Evolutionary conservation across 2,797 vertebrate species (phyloP).

Genomic region (Brachyalestes nurse): DNA sequence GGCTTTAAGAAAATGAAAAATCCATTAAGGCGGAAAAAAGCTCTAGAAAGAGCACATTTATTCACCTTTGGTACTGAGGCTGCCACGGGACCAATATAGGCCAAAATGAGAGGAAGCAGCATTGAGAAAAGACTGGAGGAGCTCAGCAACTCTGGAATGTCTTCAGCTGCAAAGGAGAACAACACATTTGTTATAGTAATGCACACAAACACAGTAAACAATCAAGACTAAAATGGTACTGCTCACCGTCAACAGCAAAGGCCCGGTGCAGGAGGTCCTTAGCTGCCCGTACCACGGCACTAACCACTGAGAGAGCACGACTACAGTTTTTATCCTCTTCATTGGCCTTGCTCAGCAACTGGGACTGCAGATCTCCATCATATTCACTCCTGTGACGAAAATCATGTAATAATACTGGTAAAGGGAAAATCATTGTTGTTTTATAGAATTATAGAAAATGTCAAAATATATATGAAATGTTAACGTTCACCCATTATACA

Average conservation of each 20-base stretch:
- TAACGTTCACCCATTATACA: background rate
- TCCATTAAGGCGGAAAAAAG: background rate
- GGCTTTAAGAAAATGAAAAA: background rate
- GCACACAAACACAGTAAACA: background rate
- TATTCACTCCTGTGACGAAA: slow-evolving; percentile 89
- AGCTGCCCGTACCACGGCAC: slow-evolving; percentile 93
- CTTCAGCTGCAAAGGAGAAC: slow-evolving; percentile 82
- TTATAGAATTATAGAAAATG: background rate
- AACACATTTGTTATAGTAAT: background rate
- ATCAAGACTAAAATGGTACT: background rate
- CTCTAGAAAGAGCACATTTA: background rate
- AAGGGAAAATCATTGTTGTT: background rate
- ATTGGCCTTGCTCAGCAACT: slow-evolving; percentile 96
- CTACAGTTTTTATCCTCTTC: slow-evolving; percentile 99
- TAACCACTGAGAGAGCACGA: slow-evolving; percentile 94
- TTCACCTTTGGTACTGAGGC: slow-evolving; percentile 95
- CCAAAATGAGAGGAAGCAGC: slow-evolving; percentile 97
- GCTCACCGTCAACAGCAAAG: slow-evolving; percentile 96
- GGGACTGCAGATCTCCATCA: slow-evolving; percentile 96
- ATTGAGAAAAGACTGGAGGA: slow-evolving; percentile 98
- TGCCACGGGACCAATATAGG: slow-evolving; percentile 97
- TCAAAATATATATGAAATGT: too few relatives aligned
- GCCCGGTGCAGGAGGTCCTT: slow-evolving; percentile 97
- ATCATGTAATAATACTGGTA: background rate
- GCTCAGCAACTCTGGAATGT: slow-evolving; percentile 97